These are phyloP conservation scores for Gari tellinella DNA, from an alignment of 2,888 invertebrate genomes.

Conservation along the genomic window DNA sequence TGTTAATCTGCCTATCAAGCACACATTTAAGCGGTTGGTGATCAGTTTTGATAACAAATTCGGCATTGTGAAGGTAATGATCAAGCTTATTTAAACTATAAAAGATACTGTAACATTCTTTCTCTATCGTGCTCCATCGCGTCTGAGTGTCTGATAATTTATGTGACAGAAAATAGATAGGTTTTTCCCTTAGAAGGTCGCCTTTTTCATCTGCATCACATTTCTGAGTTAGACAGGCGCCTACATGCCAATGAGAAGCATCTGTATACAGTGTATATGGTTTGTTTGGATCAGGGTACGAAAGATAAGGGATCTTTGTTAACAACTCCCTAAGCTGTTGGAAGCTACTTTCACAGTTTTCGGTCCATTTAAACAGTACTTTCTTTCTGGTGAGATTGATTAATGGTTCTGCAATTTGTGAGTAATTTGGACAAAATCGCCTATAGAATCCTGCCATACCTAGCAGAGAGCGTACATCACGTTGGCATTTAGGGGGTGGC, in stretches of 20 bases:
- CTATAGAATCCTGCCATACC: conserved; percentile 44
- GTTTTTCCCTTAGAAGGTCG: conserved; percentile 12
- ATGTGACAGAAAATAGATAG: conserved; percentile 28
- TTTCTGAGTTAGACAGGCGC: conserved; percentile 21
- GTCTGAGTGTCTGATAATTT: conserved; percentile 31
- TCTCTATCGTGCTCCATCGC: conserved; percentile 32
- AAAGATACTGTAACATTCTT: conserved; percentile 23
- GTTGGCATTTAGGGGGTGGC: conserved; percentile 21
- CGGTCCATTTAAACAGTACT: conserved; percentile 35
- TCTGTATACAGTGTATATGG: conserved; percentile 44
- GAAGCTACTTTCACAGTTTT: conserved; percentile 23
- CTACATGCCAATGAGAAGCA: conserved; percentile 11
- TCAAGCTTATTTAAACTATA: conserved; percentile 31
- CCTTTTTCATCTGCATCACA: neutral
- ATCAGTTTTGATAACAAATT: conserved; percentile 17
- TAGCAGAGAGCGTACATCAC: conserved; percentile 29
- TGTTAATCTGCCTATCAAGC: neutral
- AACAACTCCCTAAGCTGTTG: conserved; percentile 30
- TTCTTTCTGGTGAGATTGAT: conserved; percentile 44
- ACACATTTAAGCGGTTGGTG: neutral
- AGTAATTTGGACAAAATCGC: conserved; percentile 38
- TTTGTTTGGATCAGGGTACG: conserved; percentile 32
- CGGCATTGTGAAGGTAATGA: conserved; percentile 32
- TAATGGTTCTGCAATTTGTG: conserved; percentile 39
- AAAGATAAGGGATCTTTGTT: conserved; percentile 20